These are phyloP conservation scores for Lepus americanus DNA, from an alignment of 2,113 vertebrate genomes.

Conservation along the genomic window DNA sequence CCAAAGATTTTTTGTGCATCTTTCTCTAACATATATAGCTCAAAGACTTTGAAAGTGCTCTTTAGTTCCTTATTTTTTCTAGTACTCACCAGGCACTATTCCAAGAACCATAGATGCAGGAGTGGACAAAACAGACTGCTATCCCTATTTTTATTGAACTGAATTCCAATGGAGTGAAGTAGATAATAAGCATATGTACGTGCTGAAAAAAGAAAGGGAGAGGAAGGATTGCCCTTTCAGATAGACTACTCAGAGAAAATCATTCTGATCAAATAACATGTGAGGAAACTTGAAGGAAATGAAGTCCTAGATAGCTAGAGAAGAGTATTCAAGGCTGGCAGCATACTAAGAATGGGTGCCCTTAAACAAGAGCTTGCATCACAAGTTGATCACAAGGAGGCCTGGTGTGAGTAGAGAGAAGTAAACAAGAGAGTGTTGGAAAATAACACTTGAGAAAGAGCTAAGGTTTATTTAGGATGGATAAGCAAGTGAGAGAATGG, in stretches of 20 bases:
- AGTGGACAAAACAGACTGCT: neutral
- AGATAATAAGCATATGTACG: neutral
- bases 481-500: constrained; percentile 1
- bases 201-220: neutral
- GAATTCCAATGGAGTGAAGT: neutral
- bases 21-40: neutral
- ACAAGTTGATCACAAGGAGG: neutral
- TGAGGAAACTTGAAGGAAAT: constrained; percentile 10
- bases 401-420: neutral
- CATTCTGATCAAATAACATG: neutral
- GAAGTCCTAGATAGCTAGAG: neutral
- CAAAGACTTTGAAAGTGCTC: neutral
- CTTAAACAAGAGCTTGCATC: neutral
- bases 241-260: neutral
- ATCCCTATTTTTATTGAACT: neutral
- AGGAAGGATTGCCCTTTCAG: neutral
- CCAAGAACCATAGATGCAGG: neutral
- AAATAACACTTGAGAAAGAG: constrained; percentile 25
- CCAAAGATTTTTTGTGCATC: neutral
- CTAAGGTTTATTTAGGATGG: neutral
- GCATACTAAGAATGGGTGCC: neutral
- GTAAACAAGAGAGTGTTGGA: neutral
- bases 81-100: neutral
- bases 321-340: neutral
- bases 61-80: constrained; percentile 12